These are phyloP conservation scores for Pandion haliaetus DNA, from an alignment of 2,113 vertebrate species.

Conservation along the genomic window DNA sequence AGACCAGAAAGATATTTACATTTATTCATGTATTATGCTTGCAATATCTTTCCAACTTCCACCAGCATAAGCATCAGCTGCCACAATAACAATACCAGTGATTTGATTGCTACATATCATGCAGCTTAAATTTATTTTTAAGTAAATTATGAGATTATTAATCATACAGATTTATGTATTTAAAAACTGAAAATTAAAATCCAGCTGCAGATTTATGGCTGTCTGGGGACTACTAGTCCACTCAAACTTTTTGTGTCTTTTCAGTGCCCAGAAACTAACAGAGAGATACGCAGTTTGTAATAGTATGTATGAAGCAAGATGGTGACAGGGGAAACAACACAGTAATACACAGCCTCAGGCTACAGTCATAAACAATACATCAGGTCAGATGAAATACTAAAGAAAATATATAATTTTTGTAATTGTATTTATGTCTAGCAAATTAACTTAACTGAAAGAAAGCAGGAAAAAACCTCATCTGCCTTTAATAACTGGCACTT, in stretches of 20 bases:
- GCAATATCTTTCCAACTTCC: neutral
- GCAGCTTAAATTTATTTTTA: neutral
- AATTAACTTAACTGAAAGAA: neutral
- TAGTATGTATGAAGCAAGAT: neutral
- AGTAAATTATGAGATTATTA: neutral
- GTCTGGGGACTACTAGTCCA: neutral
- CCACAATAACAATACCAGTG: neutral
- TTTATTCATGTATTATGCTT: neutral
- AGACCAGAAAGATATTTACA: neutral
- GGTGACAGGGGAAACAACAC: rapidly evolving
- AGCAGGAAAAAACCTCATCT: neutral
- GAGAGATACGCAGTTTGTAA: neutral
- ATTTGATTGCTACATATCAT: neutral
- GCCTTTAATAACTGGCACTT: neutral
- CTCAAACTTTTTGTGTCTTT: neutral
- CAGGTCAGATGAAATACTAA: neutral
- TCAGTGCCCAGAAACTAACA: neutral
- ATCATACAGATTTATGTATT: neutral
- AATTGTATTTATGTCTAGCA: neutral
- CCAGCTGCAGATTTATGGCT: neutral
- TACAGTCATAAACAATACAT: neutral
- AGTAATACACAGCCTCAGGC: neutral
- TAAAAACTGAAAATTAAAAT: neutral
- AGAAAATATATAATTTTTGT: neutral
- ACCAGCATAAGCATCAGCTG: neutral